Evolutionary conservation across 1,140 invertebrate genomes (phyloP), one percentile per base, ranked within the genome.

Genomic region (Drosophila miranda): DNA sequence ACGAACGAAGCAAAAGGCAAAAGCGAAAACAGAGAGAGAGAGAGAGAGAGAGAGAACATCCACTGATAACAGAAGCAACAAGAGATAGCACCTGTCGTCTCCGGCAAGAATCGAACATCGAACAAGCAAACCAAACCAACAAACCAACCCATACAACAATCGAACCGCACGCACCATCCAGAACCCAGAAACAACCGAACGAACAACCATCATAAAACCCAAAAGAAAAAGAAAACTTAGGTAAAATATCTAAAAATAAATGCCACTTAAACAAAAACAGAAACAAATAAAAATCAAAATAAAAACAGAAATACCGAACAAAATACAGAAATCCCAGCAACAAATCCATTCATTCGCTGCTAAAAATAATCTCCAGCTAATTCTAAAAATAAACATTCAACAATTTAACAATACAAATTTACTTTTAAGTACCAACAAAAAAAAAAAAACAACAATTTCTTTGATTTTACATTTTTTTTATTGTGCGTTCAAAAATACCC

Each of bases 201-300:
- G 34, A 38, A 38, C 34, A 38, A 11, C 34, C 63, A 73, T 60
- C 68, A 68, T 69, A 69, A 69, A 70, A 71, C 67, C 60, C 68
- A 82, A 84, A 86, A 62, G 73, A 78, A 75, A 75, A 70, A 53
- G 53, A 77, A 88, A 89, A 89, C 86, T 89, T 84, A 89, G 84
- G 84, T 89, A 89, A 89, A 89, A 89, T 89, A 89, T 89, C 84
- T 89, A 88, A 88, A 88, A 86, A 86, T 86, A 86, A 86, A 86
- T 81, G 86, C 78, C 69, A 78, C 75, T 81, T 84, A 74, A 70
- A 63, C 60, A 59, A 58, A 58, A 58, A 46, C 16, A 53, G 51
- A 58, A 57, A 57, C 41, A 62, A 63, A 66, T 41, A 8, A 49
- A 60, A 58, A 61, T 38, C 30, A 58, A 75, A 75, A 62, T 48